Evolutionary conservation across 2,888 invertebrate species (phyloP), one percentile per base, ranked within the genome.

Genomic region (Lithosia quadra): DNA sequence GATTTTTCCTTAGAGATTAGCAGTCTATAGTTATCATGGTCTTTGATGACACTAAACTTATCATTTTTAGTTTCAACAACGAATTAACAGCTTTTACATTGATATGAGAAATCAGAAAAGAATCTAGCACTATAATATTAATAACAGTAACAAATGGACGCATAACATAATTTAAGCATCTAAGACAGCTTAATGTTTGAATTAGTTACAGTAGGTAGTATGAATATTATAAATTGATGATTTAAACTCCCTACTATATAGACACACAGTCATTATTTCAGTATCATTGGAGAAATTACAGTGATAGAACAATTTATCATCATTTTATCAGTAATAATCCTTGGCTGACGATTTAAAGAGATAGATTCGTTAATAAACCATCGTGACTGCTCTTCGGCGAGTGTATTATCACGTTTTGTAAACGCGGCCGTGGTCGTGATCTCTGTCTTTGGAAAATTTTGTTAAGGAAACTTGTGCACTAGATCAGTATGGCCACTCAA

Each of bases 331-430:
- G 85, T 85, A 87, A 88, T 87, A 90, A 88, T 87, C 88, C 88
- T 87, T 80, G 86, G 84, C 86, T 85, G 83, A 83, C 83, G 86
- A 88, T 89, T 87, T 88, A 88, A 87, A 78, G 87, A 87, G 83
- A 86, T 83, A 82, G 79, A 85, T 75, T 80, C 81, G 85, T 86
- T 90, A 91, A 92, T 92, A 93, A 91, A 92, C 90, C 80, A 84
- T 92, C 93, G 93, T 93, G 93, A 93, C 91, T 81, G 71, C 75
- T 83, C 81, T 82, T 84, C 81, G 55, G 71, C 66, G 73, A 70
- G 76, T 78, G 78, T 65, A 73, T n/a, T n/a, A n/a, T 80, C 80
- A 80, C 80, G 80, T 74, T 78, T 65, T 69, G 69, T 78, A 73
- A 80, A 63, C 72, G 68, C 71, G 72, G 63, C 18, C 58, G 75